Evolutionary conservation across 2,888 invertebrate genomes (phyloP).

Genomic region (Tinea trinotella): DNA sequence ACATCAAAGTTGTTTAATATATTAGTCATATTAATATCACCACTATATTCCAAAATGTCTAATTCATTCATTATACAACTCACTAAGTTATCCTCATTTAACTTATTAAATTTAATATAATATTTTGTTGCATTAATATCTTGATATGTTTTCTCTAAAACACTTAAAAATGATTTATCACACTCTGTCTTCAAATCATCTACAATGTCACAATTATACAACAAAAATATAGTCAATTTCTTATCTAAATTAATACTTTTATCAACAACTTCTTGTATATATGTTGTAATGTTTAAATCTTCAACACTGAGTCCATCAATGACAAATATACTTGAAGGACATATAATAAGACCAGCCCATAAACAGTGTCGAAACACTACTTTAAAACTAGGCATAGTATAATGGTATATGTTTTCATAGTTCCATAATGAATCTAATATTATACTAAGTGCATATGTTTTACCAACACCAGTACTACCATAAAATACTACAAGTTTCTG

Average conservation of each 20-base stretch:
- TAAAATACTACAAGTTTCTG: slow-evolving; percentile 49
- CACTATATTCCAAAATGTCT: slow-evolving; percentile 27
- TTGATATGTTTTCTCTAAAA: slow-evolving; percentile 34
- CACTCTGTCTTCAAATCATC: slow-evolving; percentile 35
- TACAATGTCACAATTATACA: slow-evolving; percentile 47
- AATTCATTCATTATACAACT: slow-evolving; percentile 50
- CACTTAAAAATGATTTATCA: slow-evolving; percentile 36
- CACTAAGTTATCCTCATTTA: slow-evolving; percentile 39
- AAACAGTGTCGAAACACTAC: slow-evolving; percentile 29
- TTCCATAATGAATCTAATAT: slow-evolving; percentile 39
- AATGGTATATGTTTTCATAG: slow-evolving; percentile 54
- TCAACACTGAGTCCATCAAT: slow-evolving; percentile 46
- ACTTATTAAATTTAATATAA: slow-evolving; percentile 42
- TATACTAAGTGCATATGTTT: slow-evolving; percentile 48
- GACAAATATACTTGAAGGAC: slow-evolving; percentile 43
- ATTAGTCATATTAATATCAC: slow-evolving; percentile 26
- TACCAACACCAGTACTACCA: slow-evolving; percentile 63
- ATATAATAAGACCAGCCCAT: slow-evolving; percentile 46
- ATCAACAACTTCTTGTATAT: slow-evolving; percentile 36
- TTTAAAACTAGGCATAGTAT: slow-evolving; percentile 50
- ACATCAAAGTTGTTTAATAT: slow-evolving; percentile 53
- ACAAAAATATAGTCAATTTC: slow-evolving; percentile 45
- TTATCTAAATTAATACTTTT: slow-evolving; percentile 43
- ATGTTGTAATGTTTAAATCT: slow-evolving; percentile 34
- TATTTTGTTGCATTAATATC: slow-evolving; percentile 36